These are phyloP conservation scores for Meteorus cinctellus DNA, from an alignment of 2,888 invertebrate genomes.

Conservation along the genomic window DNA sequence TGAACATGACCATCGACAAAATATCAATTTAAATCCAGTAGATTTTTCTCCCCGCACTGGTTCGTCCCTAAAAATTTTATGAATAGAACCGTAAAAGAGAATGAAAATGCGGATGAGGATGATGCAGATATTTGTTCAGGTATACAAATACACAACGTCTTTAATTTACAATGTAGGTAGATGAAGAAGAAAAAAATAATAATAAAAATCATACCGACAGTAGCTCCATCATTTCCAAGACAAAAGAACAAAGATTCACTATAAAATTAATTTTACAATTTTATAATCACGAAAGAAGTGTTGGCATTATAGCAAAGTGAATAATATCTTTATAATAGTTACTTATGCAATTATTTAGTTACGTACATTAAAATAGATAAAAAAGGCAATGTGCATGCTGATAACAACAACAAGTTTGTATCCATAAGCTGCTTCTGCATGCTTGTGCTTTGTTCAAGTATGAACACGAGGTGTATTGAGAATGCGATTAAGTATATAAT, in stretches of 20 bases:
- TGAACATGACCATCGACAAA: not conserved
- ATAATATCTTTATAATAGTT: conserved; percentile 8
- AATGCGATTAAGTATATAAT: conserved; percentile 9
- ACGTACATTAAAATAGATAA: not conserved
- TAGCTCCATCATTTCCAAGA: not conserved
- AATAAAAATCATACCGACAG: not conserved
- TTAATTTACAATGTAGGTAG: not conserved
- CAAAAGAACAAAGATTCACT: not conserved
- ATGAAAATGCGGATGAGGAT: not conserved
- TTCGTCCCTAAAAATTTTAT: not conserved
- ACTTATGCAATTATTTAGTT: not conserved
- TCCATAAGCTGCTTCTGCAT: not conserved
- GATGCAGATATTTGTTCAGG: not conserved
- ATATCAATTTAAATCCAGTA: not conserved
- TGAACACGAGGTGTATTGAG: not conserved
- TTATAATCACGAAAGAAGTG: not conserved
- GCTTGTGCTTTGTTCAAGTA: conserved; percentile 10
- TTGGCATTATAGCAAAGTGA: not conserved
- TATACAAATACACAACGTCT: not conserved
- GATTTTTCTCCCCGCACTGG: not conserved
- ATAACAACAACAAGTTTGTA: conserved; percentile 17
- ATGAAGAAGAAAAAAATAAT: not conserved
- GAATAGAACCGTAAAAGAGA: not conserved
- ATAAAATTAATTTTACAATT: not conserved
- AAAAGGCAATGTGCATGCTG: conserved; percentile 4